phyloP scores from a whole-genome alignment of 2,113 vertebrate genomes.

The Sceloporus undulatus region DNA sequence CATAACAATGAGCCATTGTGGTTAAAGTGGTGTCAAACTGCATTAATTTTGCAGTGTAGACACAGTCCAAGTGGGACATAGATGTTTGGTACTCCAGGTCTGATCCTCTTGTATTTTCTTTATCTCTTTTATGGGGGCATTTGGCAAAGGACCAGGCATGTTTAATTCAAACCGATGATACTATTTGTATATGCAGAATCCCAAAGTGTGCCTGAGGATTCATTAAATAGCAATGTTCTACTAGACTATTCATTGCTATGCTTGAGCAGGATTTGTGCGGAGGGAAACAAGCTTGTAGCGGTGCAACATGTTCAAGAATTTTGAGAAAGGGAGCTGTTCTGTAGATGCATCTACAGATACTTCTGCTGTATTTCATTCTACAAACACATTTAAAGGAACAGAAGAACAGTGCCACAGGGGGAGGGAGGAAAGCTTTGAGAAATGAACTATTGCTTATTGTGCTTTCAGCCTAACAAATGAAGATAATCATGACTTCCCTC shows the following conservation, averaged over 20 bases:
- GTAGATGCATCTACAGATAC: not conserved
- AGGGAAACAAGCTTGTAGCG: slow-evolving; percentile 40
- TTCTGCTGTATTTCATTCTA: not conserved
- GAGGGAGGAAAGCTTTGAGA: not conserved
- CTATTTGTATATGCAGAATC: slow-evolving; percentile 20
- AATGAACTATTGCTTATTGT: not conserved
- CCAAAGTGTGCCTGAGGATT: slow-evolving; percentile 60
- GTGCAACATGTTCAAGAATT: slow-evolving; percentile 41
- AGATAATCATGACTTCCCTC: not conserved
- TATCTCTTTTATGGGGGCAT: not conserved
- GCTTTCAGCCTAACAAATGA: not conserved
- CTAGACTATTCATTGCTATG: slow-evolving; percentile 67
- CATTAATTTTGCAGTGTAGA: too few relatives aligned
- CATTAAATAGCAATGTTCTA: slow-evolving; percentile 64
- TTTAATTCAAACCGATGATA: not conserved
- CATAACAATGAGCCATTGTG: too few relatives aligned
- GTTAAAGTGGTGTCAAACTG: too few relatives aligned
- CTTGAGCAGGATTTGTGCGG: slow-evolving; percentile 59
- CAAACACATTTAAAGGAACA: not conserved
- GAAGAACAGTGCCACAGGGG: too few relatives aligned
- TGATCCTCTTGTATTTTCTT: not conserved
- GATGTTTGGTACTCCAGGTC: not conserved
- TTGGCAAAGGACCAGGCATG: not conserved
- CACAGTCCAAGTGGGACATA: not conserved
- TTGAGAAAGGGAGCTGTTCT: not conserved